Conservation (phyloP, 2,888 invertebrate genomes). For the Buathra laborator region DNA sequence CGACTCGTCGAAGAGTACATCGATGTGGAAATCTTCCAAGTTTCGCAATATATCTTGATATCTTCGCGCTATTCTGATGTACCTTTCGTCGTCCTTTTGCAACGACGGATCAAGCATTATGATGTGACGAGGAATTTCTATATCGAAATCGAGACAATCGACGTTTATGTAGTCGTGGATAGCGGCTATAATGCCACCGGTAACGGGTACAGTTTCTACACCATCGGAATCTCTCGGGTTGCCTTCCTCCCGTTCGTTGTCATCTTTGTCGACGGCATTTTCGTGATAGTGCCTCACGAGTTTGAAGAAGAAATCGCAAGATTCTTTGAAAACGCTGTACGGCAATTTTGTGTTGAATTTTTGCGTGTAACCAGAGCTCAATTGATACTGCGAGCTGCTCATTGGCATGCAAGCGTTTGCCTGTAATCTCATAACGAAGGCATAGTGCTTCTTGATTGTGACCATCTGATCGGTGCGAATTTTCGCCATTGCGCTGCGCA, state of each 20-base stretch:
- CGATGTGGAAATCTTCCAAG: constrained; percentile 69
- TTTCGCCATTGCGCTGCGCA: constrained; percentile 88
- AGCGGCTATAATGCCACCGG: constrained; percentile 86
- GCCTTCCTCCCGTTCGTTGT: constrained; percentile 7
- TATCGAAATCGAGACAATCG: constrained; percentile 82
- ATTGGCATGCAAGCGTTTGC: constrained; percentile 85
- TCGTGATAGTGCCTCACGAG: constrained; percentile 75
- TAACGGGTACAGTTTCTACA: constrained; percentile 83
- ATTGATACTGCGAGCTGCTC: constrained; percentile 86
- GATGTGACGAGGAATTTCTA: constrained; percentile 87
- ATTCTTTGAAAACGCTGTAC: constrained; percentile 84
- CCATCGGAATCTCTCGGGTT: constrained; percentile 67
- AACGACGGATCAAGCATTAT: constrained; percentile 87
- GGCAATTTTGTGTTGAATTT: constrained; percentile 86
- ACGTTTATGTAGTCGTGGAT: constrained; percentile 85
- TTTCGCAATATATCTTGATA: constrained; percentile 82
- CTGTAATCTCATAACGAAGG: constrained; percentile 83
- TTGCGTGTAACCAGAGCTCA: constrained; percentile 83
- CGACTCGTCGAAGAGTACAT: constrained; percentile 39
- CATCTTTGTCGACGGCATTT: constrained; percentile 65
- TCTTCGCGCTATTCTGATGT: constrained; percentile 83
- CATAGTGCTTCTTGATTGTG: constrained; percentile 85
- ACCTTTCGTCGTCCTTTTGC: constrained; percentile 85
- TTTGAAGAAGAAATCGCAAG: constrained; percentile 77
- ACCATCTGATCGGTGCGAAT: constrained; percentile 88